Evolutionary conservation across 2,888 invertebrate genomes (phyloP).

Genomic region (Odontocolon sp.): DNA sequence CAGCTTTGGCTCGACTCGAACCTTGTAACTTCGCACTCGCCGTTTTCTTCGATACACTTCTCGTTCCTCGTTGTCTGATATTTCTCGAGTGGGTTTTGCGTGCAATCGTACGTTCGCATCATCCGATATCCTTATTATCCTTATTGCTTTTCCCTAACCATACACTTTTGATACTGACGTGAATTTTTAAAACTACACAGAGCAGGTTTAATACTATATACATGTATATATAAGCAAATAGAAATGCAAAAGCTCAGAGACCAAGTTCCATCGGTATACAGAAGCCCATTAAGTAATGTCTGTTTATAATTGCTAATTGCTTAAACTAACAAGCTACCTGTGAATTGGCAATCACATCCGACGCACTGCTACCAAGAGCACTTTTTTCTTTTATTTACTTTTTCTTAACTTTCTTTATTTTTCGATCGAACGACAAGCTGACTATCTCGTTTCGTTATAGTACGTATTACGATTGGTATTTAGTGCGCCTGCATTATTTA

Average conservation of each 20-base stretch:
- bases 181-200: background rate
- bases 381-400: constrained; percentile 18
- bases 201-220: background rate
- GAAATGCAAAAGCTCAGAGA: background rate
- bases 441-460: constrained; percentile 54
- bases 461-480: constrained; percentile 17
- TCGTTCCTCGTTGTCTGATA: constrained; percentile 42
- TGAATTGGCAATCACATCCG: constrained; percentile 22
- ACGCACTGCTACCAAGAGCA: constrained; percentile 32
- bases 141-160: no score
- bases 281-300: constrained; percentile 60
- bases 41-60: constrained; percentile 5
- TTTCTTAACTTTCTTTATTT: background rate
- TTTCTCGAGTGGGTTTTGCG: constrained; percentile 55
- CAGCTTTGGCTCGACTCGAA: constrained; percentile 6
- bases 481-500: constrained; percentile 39
- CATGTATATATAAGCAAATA: background rate
- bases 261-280: no score
- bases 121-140: constrained; percentile 16
- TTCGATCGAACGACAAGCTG: constrained; percentile 46
- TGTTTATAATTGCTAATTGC: constrained; percentile 61
- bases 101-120: constrained; percentile 51
- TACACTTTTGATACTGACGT: constrained; percentile 39
- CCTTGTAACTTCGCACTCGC: constrained; percentile 48
- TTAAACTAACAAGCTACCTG: constrained; percentile 60